These are phyloP conservation scores for Myotis daubentonii DNA, from an alignment of 2,797 vertebrate genomes.

Conservation along the genomic window DNA sequence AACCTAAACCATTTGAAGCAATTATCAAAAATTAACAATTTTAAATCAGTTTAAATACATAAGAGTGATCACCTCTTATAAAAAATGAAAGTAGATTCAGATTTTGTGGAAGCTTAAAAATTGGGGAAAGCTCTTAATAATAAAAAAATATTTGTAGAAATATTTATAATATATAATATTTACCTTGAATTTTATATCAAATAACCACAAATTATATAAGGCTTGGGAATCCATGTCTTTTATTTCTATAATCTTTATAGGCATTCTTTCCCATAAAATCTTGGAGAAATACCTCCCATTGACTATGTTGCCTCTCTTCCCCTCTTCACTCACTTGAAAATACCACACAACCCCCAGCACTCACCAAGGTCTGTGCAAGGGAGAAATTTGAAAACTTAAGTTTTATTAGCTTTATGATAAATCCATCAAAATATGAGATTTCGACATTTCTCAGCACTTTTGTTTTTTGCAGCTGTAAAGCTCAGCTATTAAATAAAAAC, in stretches of 20 bases:
- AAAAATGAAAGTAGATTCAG: not conserved
- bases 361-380: not conserved
- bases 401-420: constrained; percentile 13
- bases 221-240: not conserved
- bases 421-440: not conserved
- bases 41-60: not conserved
- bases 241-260: not conserved
- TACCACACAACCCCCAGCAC: fast-evolving
- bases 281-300: not conserved
- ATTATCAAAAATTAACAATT: not conserved
- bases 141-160: not conserved
- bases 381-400: not conserved
- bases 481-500: not conserved
- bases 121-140: not conserved
- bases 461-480: not conserved
- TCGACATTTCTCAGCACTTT: not conserved
- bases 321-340: not conserved
- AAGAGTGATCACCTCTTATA: not conserved
- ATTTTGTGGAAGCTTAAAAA: not conserved
- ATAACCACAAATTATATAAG: not conserved
- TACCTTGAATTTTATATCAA: constrained; percentile 40
- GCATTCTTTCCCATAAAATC: not conserved
- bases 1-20: not conserved
- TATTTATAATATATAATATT: not conserved
- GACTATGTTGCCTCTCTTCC: not conserved